phyloP scores from a whole-genome alignment of 1,140 invertebrate species.

The Trichonephila inaurata region DNA sequence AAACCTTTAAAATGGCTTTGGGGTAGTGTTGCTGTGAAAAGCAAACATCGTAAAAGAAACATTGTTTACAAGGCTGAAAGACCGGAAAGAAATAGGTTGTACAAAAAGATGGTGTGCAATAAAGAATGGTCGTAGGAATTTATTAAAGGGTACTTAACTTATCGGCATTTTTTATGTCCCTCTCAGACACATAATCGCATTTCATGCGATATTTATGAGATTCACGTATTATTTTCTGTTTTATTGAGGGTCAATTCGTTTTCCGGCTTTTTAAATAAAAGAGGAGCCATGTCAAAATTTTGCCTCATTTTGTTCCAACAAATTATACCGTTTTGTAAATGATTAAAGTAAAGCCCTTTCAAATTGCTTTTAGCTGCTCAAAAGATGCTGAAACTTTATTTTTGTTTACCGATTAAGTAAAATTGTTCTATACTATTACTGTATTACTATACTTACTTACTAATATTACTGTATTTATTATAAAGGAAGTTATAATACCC shows the following conservation, averaged over 20 bases:
- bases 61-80: conserved; percentile 34
- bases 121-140: conserved; percentile 46
- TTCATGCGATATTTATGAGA: conserved; percentile 68
- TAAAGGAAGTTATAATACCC: too few species aligned
- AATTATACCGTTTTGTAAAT: neutral
- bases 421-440: too few species aligned
- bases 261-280: conserved; percentile 19
- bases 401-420: too few species aligned
- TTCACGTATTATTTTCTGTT: conserved; percentile 48
- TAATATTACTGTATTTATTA: too few species aligned
- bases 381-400: too few species aligned
- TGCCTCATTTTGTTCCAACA: neutral
- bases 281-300: neutral
- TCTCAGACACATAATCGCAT: conserved; percentile 63
- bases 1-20: conserved; percentile 46
- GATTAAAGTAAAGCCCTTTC: too few species aligned
- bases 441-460: too few species aligned
- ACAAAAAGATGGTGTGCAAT: conserved; percentile 35
- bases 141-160: conserved; percentile 68
- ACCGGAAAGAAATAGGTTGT: conserved; percentile 13
- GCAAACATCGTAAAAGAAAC: conserved; percentile 62
- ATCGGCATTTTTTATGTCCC: conserved; percentile 51
- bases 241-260: conserved; percentile 22
- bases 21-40: conserved; percentile 24
- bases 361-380: too few species aligned